These are phyloP conservation scores for Hoplias malabaricus DNA, from an alignment of 2,113 vertebrate species.

Conservation along the genomic window DNA sequence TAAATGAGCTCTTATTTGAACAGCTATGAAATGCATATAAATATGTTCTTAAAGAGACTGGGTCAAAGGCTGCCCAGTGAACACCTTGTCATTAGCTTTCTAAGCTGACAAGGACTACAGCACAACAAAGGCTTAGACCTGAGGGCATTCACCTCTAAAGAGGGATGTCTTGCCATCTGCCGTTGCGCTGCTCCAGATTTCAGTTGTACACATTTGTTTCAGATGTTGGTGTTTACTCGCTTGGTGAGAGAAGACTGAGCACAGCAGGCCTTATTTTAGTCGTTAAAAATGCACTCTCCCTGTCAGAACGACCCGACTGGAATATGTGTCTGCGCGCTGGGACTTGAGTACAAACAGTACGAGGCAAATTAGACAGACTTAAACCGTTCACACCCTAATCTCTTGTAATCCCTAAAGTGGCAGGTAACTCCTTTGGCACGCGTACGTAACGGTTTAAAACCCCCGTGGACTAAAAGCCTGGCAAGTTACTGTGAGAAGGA, in stretches of 20 bases:
- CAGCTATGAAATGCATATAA: neutral
- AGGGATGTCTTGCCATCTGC: constrained; percentile 60
- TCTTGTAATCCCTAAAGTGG: constrained; percentile 44
- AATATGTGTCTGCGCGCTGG: neutral
- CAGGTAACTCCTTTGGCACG: constrained; percentile 36
- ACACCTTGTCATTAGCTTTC: constrained; percentile 31
- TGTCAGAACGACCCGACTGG: neutral
- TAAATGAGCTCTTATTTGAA: too few species aligned
- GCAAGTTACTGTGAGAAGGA: neutral
- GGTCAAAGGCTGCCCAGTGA: constrained; percentile 34
- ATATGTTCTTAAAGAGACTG: constrained; percentile 4
- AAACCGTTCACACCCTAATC: constrained; percentile 45
- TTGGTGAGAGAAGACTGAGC: neutral
- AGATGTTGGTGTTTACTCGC: neutral
- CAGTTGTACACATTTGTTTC: neutral
- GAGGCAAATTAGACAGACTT: constrained; percentile 37
- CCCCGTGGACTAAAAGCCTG: neutral
- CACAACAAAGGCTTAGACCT: constrained; percentile 47
- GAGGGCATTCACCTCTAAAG: constrained; percentile 63
- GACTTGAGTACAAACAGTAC: constrained; percentile 30
- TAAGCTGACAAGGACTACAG: constrained; percentile 15
- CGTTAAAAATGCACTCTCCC: neutral
- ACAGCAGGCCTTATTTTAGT: neutral
- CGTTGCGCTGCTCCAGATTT: constrained; percentile 32
- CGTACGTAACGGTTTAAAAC: neutral